phyloP scores from a whole-genome alignment of 2,113 vertebrate genomes.

The Perccottus glenii region DNA sequence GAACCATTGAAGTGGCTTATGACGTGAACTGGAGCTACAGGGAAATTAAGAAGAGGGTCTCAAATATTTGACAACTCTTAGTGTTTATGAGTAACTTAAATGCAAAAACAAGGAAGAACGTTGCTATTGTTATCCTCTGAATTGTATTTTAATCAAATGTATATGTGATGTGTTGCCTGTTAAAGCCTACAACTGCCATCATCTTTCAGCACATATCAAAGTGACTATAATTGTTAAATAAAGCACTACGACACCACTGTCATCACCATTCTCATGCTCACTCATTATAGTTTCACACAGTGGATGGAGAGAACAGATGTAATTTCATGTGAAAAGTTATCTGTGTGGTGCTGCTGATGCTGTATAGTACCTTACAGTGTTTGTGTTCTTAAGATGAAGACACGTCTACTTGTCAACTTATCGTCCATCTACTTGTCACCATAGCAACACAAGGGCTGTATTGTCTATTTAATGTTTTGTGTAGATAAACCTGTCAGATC shows the following conservation, averaged over 20 bases:
- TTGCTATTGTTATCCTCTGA: not conserved
- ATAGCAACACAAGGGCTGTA: too few species aligned
- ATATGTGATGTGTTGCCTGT: not conserved
- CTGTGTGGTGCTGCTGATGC: too few species aligned
- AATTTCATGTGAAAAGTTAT: slow-evolving; percentile 28
- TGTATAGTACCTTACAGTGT: not conserved
- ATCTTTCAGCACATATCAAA: not conserved
- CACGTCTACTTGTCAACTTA: too few species aligned
- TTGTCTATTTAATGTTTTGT: not conserved
- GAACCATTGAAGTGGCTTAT: too few species aligned
- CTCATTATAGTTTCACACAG: slow-evolving; percentile 26
- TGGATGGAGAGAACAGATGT: slow-evolving; percentile 16
- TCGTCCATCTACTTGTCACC: too few species aligned
- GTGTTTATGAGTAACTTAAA: too few species aligned
- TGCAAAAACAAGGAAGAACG: not conserved
- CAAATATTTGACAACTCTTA: too few species aligned
- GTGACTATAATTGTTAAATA: not conserved
- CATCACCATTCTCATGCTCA: not conserved
- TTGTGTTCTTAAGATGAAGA: too few species aligned
- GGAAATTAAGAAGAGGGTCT: too few species aligned
- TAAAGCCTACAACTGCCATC: not conserved
- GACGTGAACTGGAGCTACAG: too few species aligned
- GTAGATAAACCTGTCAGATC: not conserved
- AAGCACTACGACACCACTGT: slow-evolving; percentile 12
- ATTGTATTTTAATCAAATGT: not conserved